Percentiles rank a stretch among this genome's conserved stretches.
These are phyloP conservation scores for Drosophila cardini DNA, from an alignment of 1,140 invertebrate genomes.

Conservation along the genomic window DNA sequence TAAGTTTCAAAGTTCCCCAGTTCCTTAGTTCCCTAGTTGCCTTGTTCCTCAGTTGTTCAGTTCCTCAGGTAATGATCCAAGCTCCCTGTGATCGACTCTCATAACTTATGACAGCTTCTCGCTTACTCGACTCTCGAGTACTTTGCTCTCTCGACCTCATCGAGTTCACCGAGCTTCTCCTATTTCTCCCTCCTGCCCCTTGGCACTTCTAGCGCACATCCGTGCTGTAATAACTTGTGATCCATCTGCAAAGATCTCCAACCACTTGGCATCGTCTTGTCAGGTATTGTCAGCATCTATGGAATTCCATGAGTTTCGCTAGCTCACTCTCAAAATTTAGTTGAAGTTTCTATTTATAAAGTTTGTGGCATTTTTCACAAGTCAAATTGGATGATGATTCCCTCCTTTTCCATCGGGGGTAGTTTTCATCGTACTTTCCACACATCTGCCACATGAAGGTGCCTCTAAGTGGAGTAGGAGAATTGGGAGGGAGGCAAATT, in stretches of 20 bases:
- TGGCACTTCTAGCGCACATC: conserved; percentile 36
- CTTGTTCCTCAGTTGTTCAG: conserved; percentile 6
- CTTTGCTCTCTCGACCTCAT: conserved; percentile 20
- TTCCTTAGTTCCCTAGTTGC: background rate
- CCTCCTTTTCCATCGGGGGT: conserved; percentile 52
- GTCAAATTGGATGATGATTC: conserved; percentile 69
- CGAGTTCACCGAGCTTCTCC: conserved; percentile 49
- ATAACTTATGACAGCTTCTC: conserved; percentile 75
- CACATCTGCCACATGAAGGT: conserved; percentile 53
- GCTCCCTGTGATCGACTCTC: conserved; percentile 44
- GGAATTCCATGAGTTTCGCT: conserved; percentile 47
- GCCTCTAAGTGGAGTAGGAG: background rate
- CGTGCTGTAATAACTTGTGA: conserved; percentile 46
- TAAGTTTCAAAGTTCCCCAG: background rate
- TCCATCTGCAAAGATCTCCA: background rate
- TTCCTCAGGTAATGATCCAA: conserved; percentile 32
- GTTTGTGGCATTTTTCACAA: conserved; percentile 59
- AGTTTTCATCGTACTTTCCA: conserved; percentile 46
- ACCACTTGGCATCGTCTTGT: conserved; percentile 35
- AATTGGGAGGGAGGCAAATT: conserved; percentile 41
- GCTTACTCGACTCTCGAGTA: conserved; percentile 18
- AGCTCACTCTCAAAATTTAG: conserved; percentile 20
- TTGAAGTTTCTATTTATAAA: conserved; percentile 68
- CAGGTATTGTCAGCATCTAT: conserved; percentile 48
- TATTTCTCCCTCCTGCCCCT: conserved; percentile 42